A percentile compares a stretch with the other conserved stretches of the same genome.
Conservation (phyloP, 2,888 invertebrate genomes). For the Lapara coniferarum region DNA sequence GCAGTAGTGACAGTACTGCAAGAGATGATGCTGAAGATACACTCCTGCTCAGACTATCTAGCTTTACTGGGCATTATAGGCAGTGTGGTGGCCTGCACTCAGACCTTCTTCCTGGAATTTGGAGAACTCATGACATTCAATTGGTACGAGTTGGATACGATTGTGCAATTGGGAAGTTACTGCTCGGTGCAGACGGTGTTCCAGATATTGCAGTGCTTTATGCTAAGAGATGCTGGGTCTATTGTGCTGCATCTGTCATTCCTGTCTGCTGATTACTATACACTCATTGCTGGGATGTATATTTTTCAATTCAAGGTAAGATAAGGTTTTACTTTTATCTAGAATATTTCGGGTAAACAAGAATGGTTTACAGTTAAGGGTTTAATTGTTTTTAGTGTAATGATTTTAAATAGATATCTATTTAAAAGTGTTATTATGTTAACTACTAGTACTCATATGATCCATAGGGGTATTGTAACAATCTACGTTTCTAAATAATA, state of each 20-base stretch:
- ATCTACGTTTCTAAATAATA: too few relatives aligned
- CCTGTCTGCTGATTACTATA: constrained; percentile 93
- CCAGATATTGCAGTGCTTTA: constrained; percentile 89
- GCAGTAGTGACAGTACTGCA: constrained; percentile 91
- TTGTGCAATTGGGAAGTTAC: constrained; percentile 84
- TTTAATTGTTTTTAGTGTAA: too few relatives aligned
- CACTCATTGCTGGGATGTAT: constrained; percentile 90
- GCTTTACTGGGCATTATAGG: constrained; percentile 92
- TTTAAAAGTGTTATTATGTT: too few relatives aligned
- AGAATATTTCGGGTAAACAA: too few relatives aligned
- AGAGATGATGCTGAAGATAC: constrained; percentile 91
- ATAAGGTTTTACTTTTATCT: constrained; percentile 1
- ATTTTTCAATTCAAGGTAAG: constrained; percentile 91
- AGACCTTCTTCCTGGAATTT: constrained; percentile 90
- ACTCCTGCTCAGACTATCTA: constrained; percentile 90
- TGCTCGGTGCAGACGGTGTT: constrained; percentile 89
- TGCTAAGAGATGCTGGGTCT: constrained; percentile 91
- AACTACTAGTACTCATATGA: too few relatives aligned
- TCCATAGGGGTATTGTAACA: too few relatives aligned
- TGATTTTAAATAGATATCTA: too few relatives aligned
- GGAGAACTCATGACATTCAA: constrained; percentile 86
- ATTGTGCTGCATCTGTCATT: constrained; percentile 92
- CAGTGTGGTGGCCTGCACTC: constrained; percentile 89
- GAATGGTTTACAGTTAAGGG: too few relatives aligned
- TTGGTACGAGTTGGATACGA: constrained; percentile 87